Evolutionary conservation across 1,140 invertebrate species (phyloP), one percentile per base, ranked within the genome.

Genomic region (Heliconius hermathena): DNA sequence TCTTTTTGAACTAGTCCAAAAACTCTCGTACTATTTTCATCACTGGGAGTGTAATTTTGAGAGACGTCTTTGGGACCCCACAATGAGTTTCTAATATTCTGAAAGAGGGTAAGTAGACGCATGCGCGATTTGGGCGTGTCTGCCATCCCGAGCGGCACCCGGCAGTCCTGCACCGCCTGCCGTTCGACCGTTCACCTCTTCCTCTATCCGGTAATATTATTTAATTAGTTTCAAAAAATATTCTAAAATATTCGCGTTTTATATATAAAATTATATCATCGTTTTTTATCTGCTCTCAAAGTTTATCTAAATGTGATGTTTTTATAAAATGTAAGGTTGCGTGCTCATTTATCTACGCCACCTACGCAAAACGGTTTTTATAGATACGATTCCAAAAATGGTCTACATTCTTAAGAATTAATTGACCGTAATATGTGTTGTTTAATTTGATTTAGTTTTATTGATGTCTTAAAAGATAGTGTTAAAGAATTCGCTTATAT

Each of bases 51-150:
- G 22, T 71, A 52, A 77, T 26, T 71, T 66, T 71, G 60, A 77
- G 33, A 72, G 11, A 33, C 22, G 71, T 57, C 36, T 78, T 78
- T 22, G 60, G 52, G 54, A 73, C 29, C 71, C 46, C 73, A 78
- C 13, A 60, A 18, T 41, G 36, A 18, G 26, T 29, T 75, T 20
- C 60, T 79, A 75, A 75, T 74, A 76, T 49, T 41, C 36, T 54
- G 71, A 66, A 72, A 33, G 79, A 71, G 84, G 87, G 83, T 84
- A 77, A 73, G 78, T 72, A 22, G 29, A 86, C 92, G 92, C 92
- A 94, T 94, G 92, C 91, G 92, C 85, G 85, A 81, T 82, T 84
- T 87, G 92, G 92, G 92, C 90, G 92, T 94, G 92, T 92, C 92
- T 87, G 83, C 79, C 83, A 79, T 75, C 83, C 78, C 85, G 77